These are phyloP conservation scores for Hyperoplus lanceolatus DNA, from an alignment of 2,797 vertebrate genomes.

Conservation along the genomic window DNA sequence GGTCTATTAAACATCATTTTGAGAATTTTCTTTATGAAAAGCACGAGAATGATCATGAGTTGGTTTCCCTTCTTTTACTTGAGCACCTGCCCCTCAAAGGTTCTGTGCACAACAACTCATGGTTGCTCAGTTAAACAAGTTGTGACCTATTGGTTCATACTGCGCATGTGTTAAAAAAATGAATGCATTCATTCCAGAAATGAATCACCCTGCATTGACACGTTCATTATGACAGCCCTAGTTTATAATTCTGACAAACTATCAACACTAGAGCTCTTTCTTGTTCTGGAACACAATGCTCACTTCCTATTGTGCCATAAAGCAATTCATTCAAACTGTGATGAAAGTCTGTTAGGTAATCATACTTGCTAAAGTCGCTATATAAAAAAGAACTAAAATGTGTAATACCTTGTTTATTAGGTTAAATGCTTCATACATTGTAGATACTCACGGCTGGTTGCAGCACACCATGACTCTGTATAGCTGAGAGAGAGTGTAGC, in stretches of 20 bases:
- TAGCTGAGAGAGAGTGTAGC: constrained; percentile 30
- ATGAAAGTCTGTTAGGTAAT: background rate
- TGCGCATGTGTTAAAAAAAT: too few species aligned
- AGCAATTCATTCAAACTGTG: too few species aligned
- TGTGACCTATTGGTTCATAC: background rate
- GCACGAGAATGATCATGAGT: too few species aligned
- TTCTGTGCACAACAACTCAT: too few species aligned
- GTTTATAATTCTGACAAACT: too few species aligned
- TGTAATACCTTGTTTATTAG: background rate
- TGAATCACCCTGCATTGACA: too few species aligned
- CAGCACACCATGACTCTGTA: constrained; percentile 15
- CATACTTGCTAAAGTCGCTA: background rate
- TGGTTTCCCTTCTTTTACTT: too few species aligned
- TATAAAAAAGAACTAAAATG: background rate
- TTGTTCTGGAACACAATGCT: background rate
- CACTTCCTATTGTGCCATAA: background rate
- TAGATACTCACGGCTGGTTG: constrained; percentile 3
- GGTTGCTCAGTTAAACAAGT: background rate
- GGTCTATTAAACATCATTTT: too few species aligned
- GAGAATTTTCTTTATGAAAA: too few species aligned
- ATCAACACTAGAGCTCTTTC: background rate
- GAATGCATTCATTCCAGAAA: too few species aligned
- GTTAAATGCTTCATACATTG: background rate
- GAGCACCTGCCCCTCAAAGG: too few species aligned
- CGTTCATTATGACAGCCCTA: too few species aligned